Conservation (phyloP, 2,888 invertebrate species). For the Empis stercorea region DNA sequence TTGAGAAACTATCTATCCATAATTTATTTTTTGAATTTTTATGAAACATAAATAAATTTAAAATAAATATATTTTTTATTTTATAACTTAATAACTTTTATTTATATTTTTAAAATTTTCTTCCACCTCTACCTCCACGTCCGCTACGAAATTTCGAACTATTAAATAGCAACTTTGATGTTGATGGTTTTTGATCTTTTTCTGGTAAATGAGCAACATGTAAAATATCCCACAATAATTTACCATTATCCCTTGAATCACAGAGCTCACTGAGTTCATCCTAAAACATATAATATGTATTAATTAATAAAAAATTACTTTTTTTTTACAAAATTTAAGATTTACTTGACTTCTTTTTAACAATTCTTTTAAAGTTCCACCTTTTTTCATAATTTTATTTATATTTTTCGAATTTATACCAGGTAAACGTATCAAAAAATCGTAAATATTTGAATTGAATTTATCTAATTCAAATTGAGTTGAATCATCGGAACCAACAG, state of each 20-base stretch:
- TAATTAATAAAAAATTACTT: neutral
- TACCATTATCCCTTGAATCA: slow-evolving; percentile 57
- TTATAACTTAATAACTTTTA: too few relatives aligned
- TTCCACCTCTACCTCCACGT: neutral
- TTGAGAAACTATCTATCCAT: too few relatives aligned
- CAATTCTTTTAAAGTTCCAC: slow-evolving; percentile 51
- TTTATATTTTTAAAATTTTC: too few relatives aligned
- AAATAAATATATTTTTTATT: too few relatives aligned
- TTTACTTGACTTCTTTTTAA: slow-evolving; percentile 44
- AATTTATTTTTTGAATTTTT: too few relatives aligned
- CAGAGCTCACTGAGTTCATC: slow-evolving; percentile 57
- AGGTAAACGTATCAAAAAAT: slow-evolving; percentile 74
- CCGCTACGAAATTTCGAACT: neutral
- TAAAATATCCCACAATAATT: slow-evolving; percentile 53
- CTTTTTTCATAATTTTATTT: slow-evolving; percentile 59
- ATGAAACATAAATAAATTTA: too few relatives aligned
- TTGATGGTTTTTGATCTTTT: slow-evolving; percentile 33
- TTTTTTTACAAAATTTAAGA: slow-evolving; percentile 1
- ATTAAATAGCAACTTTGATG: slow-evolving; percentile 18
- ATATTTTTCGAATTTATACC: slow-evolving; percentile 83
- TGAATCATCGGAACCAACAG: slow-evolving; percentile 55
- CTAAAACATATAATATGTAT: slow-evolving; percentile 34
- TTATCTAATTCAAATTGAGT: slow-evolving; percentile 50
- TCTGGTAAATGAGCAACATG: slow-evolving; percentile 50
- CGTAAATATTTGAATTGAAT: slow-evolving; percentile 61